Conservation (phyloP, 2,888 invertebrate genomes). For the Drosophila quasianomalipes region DNA sequence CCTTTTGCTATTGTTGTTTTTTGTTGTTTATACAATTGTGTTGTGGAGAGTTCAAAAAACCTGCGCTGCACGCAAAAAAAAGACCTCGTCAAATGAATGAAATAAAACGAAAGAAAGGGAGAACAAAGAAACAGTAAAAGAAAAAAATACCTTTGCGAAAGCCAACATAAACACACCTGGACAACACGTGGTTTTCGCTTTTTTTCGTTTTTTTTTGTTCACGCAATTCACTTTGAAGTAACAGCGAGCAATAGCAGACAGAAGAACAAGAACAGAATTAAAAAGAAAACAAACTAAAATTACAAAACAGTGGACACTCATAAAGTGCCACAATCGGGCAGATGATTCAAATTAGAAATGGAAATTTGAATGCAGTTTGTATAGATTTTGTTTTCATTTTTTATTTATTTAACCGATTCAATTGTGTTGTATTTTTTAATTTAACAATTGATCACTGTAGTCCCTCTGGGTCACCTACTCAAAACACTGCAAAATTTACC, state of each 20-base stretch:
- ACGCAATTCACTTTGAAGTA: conserved; percentile 71
- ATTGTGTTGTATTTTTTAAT: not conserved
- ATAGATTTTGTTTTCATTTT: not conserved
- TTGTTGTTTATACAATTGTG: conserved; percentile 14
- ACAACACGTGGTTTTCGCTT: conserved; percentile 68
- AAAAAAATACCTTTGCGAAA: conserved; percentile 26
- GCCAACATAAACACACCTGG: conserved; percentile 75
- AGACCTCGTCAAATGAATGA: conserved; percentile 37
- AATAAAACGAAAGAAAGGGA: conserved; percentile 4
- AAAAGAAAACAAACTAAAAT: conserved; percentile 8
- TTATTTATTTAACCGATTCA: not conserved
- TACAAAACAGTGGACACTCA: conserved; percentile 18
- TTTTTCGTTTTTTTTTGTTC: conserved; percentile 5
- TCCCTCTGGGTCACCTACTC: not conserved
- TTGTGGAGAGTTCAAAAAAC: conserved; percentile 41
- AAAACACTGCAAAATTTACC: conserved; percentile 22
- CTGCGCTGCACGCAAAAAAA: conserved; percentile 22
- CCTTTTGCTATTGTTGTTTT: conserved; percentile 19
- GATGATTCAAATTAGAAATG: not conserved
- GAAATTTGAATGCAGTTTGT: not conserved
- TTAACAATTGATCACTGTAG: not conserved
- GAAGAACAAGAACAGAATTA: not conserved
- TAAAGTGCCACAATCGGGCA: not conserved
- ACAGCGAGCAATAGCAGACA: conserved; percentile 31
- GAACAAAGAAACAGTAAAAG: conserved; percentile 6